Evolutionary conservation across 2,113 vertebrate species (phyloP), one percentile per base, ranked within the genome.

Genomic region (Cinclus cinclus): DNA sequence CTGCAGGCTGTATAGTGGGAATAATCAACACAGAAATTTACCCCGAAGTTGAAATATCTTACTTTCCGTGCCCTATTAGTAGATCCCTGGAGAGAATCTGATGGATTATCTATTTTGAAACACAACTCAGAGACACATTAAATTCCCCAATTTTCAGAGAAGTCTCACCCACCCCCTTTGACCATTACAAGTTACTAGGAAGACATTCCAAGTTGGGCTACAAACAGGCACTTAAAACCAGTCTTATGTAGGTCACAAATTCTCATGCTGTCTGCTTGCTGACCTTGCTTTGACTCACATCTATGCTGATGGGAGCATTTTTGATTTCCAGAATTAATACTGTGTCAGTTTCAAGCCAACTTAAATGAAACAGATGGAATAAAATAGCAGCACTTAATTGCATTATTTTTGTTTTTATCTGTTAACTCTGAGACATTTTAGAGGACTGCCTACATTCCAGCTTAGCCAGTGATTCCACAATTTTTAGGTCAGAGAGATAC

Each of bases 291-390:
- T 70, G 67, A 86, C 69, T 90, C 42, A 30, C 4, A 62, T 59
- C 33, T 63, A 31, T 25, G 64, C 60, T 92, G 86, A 83, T 52
- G 28, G 75, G n/a, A 92, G 16, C 30, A 64, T 86, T 88, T 78
- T 63, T 52, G 44, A 90, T 89, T 92, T 81, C 86, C 56, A 92
- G 76, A 92, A 90, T 89, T 70, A 82, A 92, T 80, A 93, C 10
- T 69, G 13, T 47, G 44, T 37, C 62, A 64, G 39, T 87, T 92
- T 75, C 35, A 65, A 86, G 90, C 24, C 68, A 90, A 79, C 12
- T 33, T 42, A 73, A 77, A 92, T 44, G 27, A 89, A 91, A 83
- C n/a, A 90, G 74, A 71, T 28, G 23, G n/a, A 88, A 70, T 41
- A 55, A 80, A 95, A 33, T 3, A 70, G 63, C 55, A 74, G 27